Conservation (phyloP, 1,140 invertebrate species). For the Drosophila pseudoobscura region DNA sequence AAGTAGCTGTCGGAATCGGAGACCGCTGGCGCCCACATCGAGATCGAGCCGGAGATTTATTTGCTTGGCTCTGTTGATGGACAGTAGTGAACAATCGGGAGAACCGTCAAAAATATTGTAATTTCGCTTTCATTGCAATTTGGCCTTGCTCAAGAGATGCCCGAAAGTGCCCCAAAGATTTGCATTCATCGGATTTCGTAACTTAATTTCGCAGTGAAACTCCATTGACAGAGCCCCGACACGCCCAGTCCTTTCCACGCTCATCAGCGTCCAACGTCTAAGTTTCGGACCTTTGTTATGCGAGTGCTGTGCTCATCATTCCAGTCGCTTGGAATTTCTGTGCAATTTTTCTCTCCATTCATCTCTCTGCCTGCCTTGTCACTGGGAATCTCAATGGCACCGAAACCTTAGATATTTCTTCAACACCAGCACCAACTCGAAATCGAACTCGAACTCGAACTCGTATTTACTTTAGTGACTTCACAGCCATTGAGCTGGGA, state of each 20-base stretch:
- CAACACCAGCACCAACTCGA: constrained; percentile 4
- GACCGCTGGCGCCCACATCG: constrained; percentile 32
- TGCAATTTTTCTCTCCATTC: constrained; percentile 24
- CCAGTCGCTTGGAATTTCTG: constrained; percentile 44
- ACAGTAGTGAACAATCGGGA: constrained; percentile 44
- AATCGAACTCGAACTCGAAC: constrained; percentile 15
- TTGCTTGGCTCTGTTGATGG: constrained; percentile 42
- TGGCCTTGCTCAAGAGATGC: constrained; percentile 20
- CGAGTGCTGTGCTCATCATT: constrained; percentile 13
- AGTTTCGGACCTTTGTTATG: constrained; percentile 50
- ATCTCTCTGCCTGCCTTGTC: constrained; percentile 28
- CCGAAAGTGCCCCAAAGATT: constrained; percentile 12
- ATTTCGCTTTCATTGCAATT: constrained; percentile 40
- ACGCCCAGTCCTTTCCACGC: constrained; percentile 64
- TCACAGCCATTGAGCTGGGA: constrained; percentile 57
- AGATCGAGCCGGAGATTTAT: constrained; percentile 38
- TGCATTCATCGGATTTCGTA: constrained; percentile 31
- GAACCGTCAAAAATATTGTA: constrained; percentile 52
- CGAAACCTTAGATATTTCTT: constrained; percentile 27
- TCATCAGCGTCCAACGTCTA: constrained; percentile 40
- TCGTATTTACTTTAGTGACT: constrained; percentile 53
- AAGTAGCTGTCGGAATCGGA: too few species aligned
- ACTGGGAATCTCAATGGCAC: constrained; percentile 30
- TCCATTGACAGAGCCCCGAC: constrained; percentile 56
- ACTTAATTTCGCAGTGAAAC: constrained; percentile 43